These are phyloP conservation scores for Latheticus oryzae DNA, from an alignment of 2,888 invertebrate genomes.

Conservation along the genomic window DNA sequence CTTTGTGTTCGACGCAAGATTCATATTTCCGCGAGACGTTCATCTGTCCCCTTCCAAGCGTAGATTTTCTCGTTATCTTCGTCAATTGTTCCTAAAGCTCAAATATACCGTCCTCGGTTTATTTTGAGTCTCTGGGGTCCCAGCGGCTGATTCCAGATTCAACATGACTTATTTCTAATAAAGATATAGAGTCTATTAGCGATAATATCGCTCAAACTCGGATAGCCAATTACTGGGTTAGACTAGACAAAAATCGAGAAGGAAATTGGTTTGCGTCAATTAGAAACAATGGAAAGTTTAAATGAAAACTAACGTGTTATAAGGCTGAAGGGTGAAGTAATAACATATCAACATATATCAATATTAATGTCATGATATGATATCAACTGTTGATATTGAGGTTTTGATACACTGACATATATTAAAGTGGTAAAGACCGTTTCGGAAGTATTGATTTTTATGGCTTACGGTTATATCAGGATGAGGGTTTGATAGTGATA, in stretches of 20 bases:
- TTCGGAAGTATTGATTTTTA: too few species aligned
- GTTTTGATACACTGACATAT: too few species aligned
- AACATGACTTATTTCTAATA: slow-evolving; percentile 38
- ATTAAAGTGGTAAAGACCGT: too few species aligned
- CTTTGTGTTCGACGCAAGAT: slow-evolving; percentile 44
- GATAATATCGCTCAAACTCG: slow-evolving; percentile 27
- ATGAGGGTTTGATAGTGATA: too few species aligned
- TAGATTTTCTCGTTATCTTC: slow-evolving; percentile 46
- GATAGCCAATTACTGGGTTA: slow-evolving; percentile 22
- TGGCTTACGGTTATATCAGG: too few species aligned
- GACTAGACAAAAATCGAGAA: slow-evolving; percentile 1
- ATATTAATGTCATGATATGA: too few species aligned
- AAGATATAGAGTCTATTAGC: slow-evolving; percentile 31
- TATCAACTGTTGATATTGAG: too few species aligned
- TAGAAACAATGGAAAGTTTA: too few species aligned
- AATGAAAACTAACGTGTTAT: too few species aligned
- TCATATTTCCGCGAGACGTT: slow-evolving; percentile 45
- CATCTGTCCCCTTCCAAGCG: slow-evolving; percentile 42
- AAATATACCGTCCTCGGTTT: slow-evolving; percentile 42
- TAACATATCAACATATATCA: too few species aligned
- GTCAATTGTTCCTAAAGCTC: slow-evolving; percentile 46
- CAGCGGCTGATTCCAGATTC: slow-evolving; percentile 35
- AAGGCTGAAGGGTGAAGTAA: too few species aligned
- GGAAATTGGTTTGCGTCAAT: background rate
- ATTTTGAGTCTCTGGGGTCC: slow-evolving; percentile 37